Percentiles rank a stretch among this genome's conserved stretches.
phyloP scores from a whole-genome alignment of 2,113 vertebrate species.

The Spea bombifrons region DNA sequence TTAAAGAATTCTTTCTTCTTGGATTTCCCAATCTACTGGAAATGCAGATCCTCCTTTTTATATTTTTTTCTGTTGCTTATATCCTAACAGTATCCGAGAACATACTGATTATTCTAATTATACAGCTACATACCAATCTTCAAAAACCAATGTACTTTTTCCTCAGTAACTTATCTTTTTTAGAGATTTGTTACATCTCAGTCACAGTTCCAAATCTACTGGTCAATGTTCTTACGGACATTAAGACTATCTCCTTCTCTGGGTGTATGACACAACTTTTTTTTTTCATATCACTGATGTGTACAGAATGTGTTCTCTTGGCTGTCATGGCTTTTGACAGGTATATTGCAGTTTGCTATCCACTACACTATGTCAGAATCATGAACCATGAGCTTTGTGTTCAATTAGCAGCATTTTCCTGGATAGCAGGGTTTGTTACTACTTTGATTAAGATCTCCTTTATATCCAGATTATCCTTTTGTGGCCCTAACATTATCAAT shows the following conservation, averaged over 20 bases:
- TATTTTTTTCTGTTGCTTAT: slow-evolving; percentile 50
- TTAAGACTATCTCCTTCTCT: slow-evolving; percentile 42
- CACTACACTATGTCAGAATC: slow-evolving; percentile 50
- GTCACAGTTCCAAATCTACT: slow-evolving; percentile 58
- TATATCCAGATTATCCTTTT: slow-evolving; percentile 54
- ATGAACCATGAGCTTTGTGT: slow-evolving; percentile 51
- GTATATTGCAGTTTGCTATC: slow-evolving; percentile 55
- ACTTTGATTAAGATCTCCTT: slow-evolving; percentile 56
- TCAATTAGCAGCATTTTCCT: slow-evolving; percentile 50
- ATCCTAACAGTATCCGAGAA: slow-evolving; percentile 52
- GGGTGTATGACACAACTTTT: slow-evolving; percentile 55
- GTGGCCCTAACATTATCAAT: slow-evolving; percentile 53
- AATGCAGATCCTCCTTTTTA: slow-evolving; percentile 48
- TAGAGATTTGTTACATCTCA: slow-evolving; percentile 57
- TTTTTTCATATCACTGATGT: slow-evolving; percentile 53
- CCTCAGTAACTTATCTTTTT: slow-evolving; percentile 57
- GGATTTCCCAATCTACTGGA: slow-evolving; percentile 44
- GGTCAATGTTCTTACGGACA: slow-evolving; percentile 27
- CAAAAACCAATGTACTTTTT: slow-evolving; percentile 55
- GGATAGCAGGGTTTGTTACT: slow-evolving; percentile 53
- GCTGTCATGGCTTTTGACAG: slow-evolving; percentile 55
- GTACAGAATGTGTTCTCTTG: slow-evolving; percentile 52
- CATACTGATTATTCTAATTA: slow-evolving; percentile 41
- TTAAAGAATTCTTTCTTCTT: slow-evolving; percentile 51
- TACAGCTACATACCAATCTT: slow-evolving; percentile 38